A percentile compares a stretch with the other conserved stretches of the same genome.
These are phyloP conservation scores for Ctenomys sociabilis DNA, from an alignment of 2,113 vertebrate species.

Conservation along the genomic window DNA sequence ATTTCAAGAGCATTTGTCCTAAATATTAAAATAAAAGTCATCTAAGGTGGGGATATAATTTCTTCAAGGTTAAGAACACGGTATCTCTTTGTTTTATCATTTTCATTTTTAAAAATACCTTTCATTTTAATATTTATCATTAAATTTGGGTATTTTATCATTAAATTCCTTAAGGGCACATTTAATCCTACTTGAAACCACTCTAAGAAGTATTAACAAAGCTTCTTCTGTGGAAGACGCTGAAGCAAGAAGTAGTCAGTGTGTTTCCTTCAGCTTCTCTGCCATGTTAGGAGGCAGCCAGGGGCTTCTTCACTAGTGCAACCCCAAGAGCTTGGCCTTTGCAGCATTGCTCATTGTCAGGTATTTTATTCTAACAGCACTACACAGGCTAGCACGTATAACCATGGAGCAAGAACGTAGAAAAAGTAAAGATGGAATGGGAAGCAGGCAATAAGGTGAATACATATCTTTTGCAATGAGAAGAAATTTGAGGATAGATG, in stretches of 20 bases:
- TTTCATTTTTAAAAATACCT: not conserved
- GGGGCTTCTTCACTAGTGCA: not conserved
- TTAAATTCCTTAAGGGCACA: no score
- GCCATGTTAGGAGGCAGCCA: not conserved
- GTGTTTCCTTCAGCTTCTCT: not conserved
- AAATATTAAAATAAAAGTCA: slow-evolving; percentile 6
- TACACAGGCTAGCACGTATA: not conserved
- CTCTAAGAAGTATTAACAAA: not conserved
- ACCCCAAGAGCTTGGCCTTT: not conserved
- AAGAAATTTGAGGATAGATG: not conserved
- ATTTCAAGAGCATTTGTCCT: not conserved
- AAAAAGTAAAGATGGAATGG: not conserved
- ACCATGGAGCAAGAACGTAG: not conserved
- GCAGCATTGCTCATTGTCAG: not conserved
- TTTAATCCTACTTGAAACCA: not conserved
- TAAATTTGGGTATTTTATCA: no score
- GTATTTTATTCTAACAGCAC: not conserved
- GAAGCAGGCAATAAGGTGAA: not conserved
- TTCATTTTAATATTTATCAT: not conserved
- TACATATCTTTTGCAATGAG: not conserved
- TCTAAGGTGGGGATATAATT: not conserved
- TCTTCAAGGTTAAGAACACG: not conserved
- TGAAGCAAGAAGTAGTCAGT: not conserved
- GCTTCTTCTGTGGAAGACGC: not conserved
- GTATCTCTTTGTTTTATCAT: not conserved